Conservation (phyloP, 2,888 invertebrate species). For the Tetanocera ferruginea region DNA sequence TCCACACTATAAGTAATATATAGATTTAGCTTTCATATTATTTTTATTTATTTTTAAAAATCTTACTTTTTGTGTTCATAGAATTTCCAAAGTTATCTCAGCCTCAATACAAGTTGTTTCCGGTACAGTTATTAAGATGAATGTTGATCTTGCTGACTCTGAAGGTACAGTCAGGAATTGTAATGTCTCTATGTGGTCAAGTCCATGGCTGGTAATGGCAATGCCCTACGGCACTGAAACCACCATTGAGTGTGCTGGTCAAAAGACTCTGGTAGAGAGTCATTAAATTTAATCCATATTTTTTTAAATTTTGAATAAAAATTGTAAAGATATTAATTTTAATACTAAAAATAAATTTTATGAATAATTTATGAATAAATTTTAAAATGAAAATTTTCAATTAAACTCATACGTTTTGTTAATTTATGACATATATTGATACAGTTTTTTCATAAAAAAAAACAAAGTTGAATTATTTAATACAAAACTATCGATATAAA, state of each 20-base stretch:
- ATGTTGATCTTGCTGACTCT: slow-evolving; percentile 50
- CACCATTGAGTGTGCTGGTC: slow-evolving; percentile 52
- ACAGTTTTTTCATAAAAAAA: too few relatives aligned
- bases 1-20: slow-evolving; percentile 47
- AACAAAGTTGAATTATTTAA: too few relatives aligned
- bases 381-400: too few relatives aligned
- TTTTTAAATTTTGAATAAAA: too few relatives aligned
- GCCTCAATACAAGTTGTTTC: slow-evolving; percentile 51
- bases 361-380: too few relatives aligned
- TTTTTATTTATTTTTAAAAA: neutral
- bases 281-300: neutral
- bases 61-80: slow-evolving; percentile 6
- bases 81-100: slow-evolving; percentile 51
- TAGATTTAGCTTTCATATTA: neutral
- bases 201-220: slow-evolving; percentile 49
- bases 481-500: too few relatives aligned
- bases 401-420: too few relatives aligned
- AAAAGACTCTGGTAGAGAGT: slow-evolving; percentile 47
- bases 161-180: slow-evolving; percentile 48
- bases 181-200: slow-evolving; percentile 53
- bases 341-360: too few relatives aligned
- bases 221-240: slow-evolving; percentile 47
- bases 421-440: too few relatives aligned
- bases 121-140: slow-evolving; percentile 47
- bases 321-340: too few relatives aligned